These are phyloP conservation scores for Octodon degus DNA, from an alignment of 2,113 vertebrate genomes.

Conservation along the genomic window DNA sequence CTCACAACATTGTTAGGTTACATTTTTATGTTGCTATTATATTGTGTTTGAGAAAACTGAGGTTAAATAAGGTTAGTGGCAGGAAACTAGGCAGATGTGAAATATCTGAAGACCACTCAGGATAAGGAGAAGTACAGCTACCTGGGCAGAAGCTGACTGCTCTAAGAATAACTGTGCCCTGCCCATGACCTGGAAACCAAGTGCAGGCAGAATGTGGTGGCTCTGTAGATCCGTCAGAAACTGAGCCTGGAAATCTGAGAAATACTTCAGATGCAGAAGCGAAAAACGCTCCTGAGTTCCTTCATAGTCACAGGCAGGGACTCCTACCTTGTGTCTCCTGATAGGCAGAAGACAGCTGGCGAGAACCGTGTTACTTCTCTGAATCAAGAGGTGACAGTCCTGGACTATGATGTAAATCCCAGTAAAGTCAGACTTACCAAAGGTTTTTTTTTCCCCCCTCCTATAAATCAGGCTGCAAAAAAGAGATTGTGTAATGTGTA, in stretches of 20 bases:
- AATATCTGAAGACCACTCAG: not conserved
- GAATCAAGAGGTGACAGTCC: not conserved
- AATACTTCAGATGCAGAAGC: not conserved
- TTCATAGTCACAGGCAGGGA: not conserved
- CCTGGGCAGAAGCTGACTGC: not conserved
- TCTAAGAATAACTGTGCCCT: not conserved
- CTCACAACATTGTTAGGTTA: constrained; percentile 10
- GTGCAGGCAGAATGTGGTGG: not conserved
- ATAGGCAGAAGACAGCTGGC: not conserved
- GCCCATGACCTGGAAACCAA: not conserved
- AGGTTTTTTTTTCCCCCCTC: not conserved
- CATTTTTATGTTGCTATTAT: constrained; percentile 24
- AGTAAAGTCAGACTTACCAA: not conserved
- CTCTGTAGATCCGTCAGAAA: not conserved
- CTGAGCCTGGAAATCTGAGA: not conserved
- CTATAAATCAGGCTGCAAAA: not conserved
- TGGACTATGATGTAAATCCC: not conserved
- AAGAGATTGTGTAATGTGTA: not conserved
- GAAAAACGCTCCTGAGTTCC: not conserved
- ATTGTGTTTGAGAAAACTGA: constrained; percentile 39
- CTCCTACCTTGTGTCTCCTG: not conserved
- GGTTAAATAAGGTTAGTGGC: not conserved
- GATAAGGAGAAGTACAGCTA: not conserved
- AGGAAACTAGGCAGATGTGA: not conserved
- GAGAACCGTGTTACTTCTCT: not conserved